phyloP scores from a whole-genome alignment of 1,140 invertebrate species.

The Cardiocondyla obscurior region DNA sequence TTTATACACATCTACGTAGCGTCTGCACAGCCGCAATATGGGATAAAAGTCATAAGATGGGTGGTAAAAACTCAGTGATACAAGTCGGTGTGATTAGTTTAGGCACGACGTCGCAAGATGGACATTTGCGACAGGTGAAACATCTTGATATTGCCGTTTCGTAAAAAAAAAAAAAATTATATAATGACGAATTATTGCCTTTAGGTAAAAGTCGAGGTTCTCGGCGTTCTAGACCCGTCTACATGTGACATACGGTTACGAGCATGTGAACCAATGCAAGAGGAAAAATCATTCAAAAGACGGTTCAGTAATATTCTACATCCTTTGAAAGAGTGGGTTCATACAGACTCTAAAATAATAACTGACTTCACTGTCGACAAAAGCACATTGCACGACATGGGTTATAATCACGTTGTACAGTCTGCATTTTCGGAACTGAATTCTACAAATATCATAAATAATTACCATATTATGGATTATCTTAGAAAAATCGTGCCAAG shows the following conservation, averaged over 20 bases:
- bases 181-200: constrained; percentile 11
- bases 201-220: constrained; percentile 92
- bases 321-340: constrained; percentile 90
- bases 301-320: constrained; percentile 90
- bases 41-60: constrained; percentile 89
- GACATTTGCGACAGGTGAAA: constrained; percentile 88
- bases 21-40: constrained; percentile 91
- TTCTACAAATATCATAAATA: constrained; percentile 85
- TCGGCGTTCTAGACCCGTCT: constrained; percentile 91
- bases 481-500: constrained; percentile 92
- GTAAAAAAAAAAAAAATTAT: not conserved
- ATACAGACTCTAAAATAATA: constrained; percentile 90
- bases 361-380: constrained; percentile 94
- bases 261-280: constrained; percentile 91
- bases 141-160: not conserved
- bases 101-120: constrained; percentile 94
- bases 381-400: constrained; percentile 89
- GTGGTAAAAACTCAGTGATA: constrained; percentile 85
- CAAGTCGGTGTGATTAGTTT: constrained; percentile 93
- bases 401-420: constrained; percentile 90
- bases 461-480: constrained; percentile 94
- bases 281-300: constrained; percentile 90
- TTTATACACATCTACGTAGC: constrained; percentile 91
- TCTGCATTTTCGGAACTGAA: constrained; percentile 86
- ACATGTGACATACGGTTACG: constrained; percentile 90